Evolutionary conservation across 2,888 invertebrate species (phyloP).

Genomic region (Chirona hameri): DNA sequence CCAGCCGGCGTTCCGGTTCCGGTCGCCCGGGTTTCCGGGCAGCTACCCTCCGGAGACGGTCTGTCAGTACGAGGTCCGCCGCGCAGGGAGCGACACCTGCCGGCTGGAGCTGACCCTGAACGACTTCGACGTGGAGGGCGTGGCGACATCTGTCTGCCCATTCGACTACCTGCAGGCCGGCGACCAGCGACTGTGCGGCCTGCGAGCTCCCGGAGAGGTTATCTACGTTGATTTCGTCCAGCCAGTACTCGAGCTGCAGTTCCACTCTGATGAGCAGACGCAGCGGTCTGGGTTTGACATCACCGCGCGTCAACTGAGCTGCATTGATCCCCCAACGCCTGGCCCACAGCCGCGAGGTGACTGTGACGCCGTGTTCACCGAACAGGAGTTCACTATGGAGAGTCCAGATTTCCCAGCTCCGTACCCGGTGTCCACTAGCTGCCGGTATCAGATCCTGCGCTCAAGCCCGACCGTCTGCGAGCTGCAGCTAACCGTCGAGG

Average conservation of each 20-base stretch:
- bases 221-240: background rate
- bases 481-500: background rate
- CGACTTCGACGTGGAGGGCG: background rate
- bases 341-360: background rate
- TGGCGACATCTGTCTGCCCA: background rate
- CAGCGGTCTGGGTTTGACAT: slow-evolving; percentile 1
- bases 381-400: background rate
- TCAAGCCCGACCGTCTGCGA: background rate
- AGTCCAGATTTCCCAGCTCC: background rate
- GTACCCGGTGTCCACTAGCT: background rate
- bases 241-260: background rate
- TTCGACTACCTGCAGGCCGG: background rate
- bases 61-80: slow-evolving; percentile 1
- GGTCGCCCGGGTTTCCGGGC: background rate
- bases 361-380: background rate
- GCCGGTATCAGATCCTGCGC: background rate
- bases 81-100: background rate
- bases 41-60: background rate
- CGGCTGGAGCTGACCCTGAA: slow-evolving; percentile 12
- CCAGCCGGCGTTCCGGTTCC: background rate
- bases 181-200: background rate
- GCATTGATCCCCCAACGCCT: background rate
- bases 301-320: background rate
- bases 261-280: background rate
- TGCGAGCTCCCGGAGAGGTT: background rate